Evolutionary conservation across 2,797 vertebrate genomes (phyloP), one percentile per base, ranked within the genome.

Genomic region (Tapirus indicus): DNA sequence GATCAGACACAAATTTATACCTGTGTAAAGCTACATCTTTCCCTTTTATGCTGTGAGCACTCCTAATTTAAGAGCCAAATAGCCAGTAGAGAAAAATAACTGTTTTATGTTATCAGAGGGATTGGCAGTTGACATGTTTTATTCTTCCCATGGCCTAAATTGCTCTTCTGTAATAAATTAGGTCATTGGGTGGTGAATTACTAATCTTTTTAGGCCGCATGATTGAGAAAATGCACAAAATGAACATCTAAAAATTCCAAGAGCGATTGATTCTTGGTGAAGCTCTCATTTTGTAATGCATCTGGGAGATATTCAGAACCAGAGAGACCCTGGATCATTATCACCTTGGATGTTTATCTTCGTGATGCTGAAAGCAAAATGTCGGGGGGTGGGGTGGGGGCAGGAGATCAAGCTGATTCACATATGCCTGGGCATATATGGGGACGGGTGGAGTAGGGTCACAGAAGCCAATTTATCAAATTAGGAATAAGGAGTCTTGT

Each of bases 61-160:
- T 93, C 12, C 20, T 88, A 92, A 94, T 82, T 96, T 96, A 96
- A 95, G 52, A 87, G 21, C 16, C 35, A 91, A 94, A 85, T 72
- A 83, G 23, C 54, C 62, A 88, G 3, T 69, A 93, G 54, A 92
- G 49, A 89, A 95, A 96, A 96, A 72, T 66, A 72, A 90, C 29
- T n/a, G 21, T 72, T 87, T 93, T 20, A 68, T 78, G 20, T 44
- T 64, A 91, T 58, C 27, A 49, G 35, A 82, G 20, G 49, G 52
- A 38, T 77, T 91, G 75, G 32, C 32, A 71, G 41, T 88, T 94
- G 62, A 71, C 56, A 32, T 38, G 11, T 95, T 85, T 93, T 25
- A 44, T 93, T 91, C 60, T 71, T 91, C 62, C 35, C 0, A 7
- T 47, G 87, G 74, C 69, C 69, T 92, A 84, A 89, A 68, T 77